Percentiles rank a stretch among this genome's conserved stretches.
phyloP scores from a whole-genome alignment of 2,888 invertebrate species.

The Timandra comae region DNA sequence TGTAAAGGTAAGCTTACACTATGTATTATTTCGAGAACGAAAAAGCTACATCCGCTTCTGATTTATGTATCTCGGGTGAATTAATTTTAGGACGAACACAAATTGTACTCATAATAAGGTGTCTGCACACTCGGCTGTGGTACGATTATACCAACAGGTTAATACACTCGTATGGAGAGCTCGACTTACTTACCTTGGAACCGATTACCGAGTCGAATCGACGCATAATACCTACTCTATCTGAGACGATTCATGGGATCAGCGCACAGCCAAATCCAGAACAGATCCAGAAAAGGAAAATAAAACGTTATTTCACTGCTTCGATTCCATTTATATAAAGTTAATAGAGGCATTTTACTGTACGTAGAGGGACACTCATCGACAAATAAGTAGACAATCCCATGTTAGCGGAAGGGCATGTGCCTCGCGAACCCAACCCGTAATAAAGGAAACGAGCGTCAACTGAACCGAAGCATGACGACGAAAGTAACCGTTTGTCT shows the following conservation, averaged over 20 bases:
- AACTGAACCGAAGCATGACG: slow-evolving; percentile 45
- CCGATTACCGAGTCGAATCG: no score
- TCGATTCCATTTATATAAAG: no score
- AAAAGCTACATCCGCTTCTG: slow-evolving; percentile 10
- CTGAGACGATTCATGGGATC: not conserved
- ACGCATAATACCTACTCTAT: no score
- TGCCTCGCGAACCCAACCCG: slow-evolving; percentile 14
- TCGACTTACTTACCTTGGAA: no score
- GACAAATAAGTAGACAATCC: slow-evolving; percentile 36
- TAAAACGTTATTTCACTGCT: slow-evolving; percentile 9
- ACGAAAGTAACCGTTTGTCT: slow-evolving; percentile 42
- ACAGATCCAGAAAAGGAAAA: slow-evolving; percentile 7
- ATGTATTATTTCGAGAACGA: slow-evolving; percentile 9
- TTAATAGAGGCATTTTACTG: no score
- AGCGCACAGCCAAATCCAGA: not conserved
- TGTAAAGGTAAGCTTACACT: slow-evolving; percentile 8
- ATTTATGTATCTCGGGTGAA: slow-evolving; percentile 8
- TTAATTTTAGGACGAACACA: no score
- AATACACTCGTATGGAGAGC: no score
- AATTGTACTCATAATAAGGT: no score
- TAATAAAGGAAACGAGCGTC: slow-evolving; percentile 44
- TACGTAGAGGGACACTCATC: slow-evolving; percentile 27
- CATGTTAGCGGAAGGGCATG: slow-evolving; percentile 40
- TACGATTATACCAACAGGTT: no score
- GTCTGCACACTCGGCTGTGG: no score